Base-by-base conservation (phyloP, 2,797 vertebrate genomes). In the Cryptoprocta ferox region DNA sequence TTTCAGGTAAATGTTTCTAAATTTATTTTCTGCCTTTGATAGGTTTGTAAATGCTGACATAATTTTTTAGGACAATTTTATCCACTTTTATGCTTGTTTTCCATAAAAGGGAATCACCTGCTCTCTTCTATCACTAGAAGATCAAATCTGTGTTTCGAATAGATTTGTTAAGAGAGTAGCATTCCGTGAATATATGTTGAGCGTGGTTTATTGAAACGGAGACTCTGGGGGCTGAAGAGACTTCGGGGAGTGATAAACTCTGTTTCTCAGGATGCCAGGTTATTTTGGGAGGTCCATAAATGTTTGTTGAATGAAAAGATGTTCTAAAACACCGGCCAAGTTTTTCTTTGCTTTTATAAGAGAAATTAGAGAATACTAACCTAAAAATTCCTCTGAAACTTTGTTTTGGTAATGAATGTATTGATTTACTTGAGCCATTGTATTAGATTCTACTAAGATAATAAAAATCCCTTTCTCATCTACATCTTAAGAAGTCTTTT, bases 261-360 rank as follows among this genome's bases (percentile, higher is more conserved):
- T 73, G 30, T 24, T 35, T 71, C n/a, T 87, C 32, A 87, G 65
- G 59, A 61, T 48, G 19, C 21, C 19, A 90, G 9, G 11, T 59
- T 73, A 80, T 75, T 93, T 35, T 32, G 76, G 39, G 21, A 86
- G 48, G 24, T 63, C 83, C 16, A 26, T n/a, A 48, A 61, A 66
- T 89, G 35, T 94, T 89, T 96, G 48, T 39, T 90, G 73, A 95
- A 42, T 89, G 87, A 95, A 65, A 79, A 92, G 19, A 39, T 68
- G 39, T 78, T 50, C n/a, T 93, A 80, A 88, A 88, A 28, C 3
- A 28, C 0, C 9, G 78, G 32, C 2, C 28, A 87, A 53, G 10
- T 32, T 85, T 92, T 79, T 32, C 80, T 93, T 85, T 76, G 21
- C 24, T 78, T 96, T 95, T 66, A 53, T 76, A 82, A 91, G 42